phyloP scores from a whole-genome alignment of 2,113 vertebrate species.

The Misgurnus anguillicaudatus region DNA sequence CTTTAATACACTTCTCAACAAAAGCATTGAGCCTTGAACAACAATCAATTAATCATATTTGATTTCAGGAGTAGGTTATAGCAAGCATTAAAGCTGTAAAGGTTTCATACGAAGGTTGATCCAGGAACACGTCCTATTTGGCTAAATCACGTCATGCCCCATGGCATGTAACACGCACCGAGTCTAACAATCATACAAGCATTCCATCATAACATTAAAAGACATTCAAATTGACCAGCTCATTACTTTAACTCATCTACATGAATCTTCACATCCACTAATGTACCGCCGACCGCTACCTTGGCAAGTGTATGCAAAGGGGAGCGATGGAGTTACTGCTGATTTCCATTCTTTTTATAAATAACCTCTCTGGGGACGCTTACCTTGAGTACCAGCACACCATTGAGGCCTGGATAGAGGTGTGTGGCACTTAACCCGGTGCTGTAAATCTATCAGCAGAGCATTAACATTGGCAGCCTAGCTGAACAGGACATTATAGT shows the following conservation, averaged over 20 bases:
- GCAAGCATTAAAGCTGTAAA: not conserved
- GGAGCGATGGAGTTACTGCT: slow-evolving; percentile 42
- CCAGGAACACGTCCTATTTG: not conserved
- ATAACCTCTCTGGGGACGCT: slow-evolving; percentile 46
- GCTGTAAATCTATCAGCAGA: slow-evolving; percentile 69
- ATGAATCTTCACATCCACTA: slow-evolving; percentile 36
- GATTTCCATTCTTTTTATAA: slow-evolving; percentile 61
- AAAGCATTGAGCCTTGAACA: too few relatives aligned
- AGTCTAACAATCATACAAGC: slow-evolving; percentile 30
- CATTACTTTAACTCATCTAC: slow-evolving; percentile 35
- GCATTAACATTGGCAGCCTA: slow-evolving; percentile 62
- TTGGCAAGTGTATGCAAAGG: not conserved
- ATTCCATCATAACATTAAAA: slow-evolving; percentile 14
- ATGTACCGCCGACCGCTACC: not conserved
- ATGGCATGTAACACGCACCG: not conserved
- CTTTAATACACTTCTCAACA: too few relatives aligned
- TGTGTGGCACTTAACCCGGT: slow-evolving; percentile 56
- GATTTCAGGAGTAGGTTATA: not conserved
- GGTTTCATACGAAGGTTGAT: slow-evolving; percentile 14
- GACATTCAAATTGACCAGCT: not conserved
- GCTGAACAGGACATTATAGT: slow-evolving; percentile 65
- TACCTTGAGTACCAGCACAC: slow-evolving; percentile 27
- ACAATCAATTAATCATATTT: not conserved
- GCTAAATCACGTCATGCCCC: not conserved
- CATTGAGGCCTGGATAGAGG: slow-evolving; percentile 11